phyloP scores from a whole-genome alignment of 1,140 invertebrate genomes.

The Acyrthosiphon pisum region DNA sequence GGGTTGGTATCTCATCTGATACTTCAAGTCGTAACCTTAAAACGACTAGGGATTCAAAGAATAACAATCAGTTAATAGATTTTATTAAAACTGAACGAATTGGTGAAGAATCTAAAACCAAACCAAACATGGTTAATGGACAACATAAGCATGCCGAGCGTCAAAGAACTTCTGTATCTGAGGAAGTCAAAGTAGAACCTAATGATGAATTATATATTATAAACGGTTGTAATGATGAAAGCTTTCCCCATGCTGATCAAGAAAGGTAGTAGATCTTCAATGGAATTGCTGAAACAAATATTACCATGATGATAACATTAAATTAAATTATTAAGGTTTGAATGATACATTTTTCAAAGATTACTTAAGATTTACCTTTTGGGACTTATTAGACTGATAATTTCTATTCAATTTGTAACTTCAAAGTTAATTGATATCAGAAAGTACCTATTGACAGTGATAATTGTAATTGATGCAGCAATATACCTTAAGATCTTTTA shows the following conservation, averaged over 20 bases:
- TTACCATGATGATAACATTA: too few relatives aligned
- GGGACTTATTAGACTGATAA: background rate
- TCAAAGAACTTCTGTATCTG: background rate
- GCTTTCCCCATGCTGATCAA: background rate
- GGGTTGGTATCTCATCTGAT: background rate
- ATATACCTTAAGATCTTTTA: background rate
- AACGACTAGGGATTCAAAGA: background rate
- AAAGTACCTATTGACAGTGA: background rate
- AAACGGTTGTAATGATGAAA: background rate
- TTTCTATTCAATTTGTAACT: background rate
- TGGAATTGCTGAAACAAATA: background rate
- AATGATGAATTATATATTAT: background rate
- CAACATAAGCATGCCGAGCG: background rate
- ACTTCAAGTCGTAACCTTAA: background rate
- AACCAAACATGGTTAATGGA: background rate
- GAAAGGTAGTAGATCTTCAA: background rate
- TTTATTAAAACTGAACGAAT: background rate
- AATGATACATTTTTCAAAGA: background rate
- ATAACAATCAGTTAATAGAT: background rate
- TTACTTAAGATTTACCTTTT: background rate
- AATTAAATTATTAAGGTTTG: background rate
- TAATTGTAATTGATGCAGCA: constrained; percentile 8
- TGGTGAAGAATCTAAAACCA: background rate
- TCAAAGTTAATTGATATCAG: background rate
- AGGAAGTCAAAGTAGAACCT: background rate